These are phyloP conservation scores for Clunio marinus DNA, from an alignment of 2,888 invertebrate species.

Conservation along the genomic window DNA sequence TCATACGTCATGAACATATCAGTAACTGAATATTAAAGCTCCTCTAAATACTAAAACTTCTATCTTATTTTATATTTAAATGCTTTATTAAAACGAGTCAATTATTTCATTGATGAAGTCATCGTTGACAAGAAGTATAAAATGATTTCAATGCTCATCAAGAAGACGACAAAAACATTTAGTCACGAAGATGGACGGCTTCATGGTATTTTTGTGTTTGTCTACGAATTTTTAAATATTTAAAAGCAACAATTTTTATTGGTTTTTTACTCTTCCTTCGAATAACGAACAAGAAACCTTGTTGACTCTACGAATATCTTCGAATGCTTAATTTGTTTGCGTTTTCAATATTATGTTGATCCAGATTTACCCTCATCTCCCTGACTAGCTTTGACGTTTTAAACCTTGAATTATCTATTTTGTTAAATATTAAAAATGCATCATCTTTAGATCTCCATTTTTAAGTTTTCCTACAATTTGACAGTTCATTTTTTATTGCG, in stretches of 20 bases:
- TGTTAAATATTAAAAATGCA: too few relatives aligned
- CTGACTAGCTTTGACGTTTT: too few relatives aligned
- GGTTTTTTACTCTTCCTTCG: conserved; percentile 6
- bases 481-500: too few relatives aligned
- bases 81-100: background rate
- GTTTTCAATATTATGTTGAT: conserved; percentile 30
- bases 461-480: too few relatives aligned
- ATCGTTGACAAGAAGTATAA: background rate
- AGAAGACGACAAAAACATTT: background rate
- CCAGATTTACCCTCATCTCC: too few relatives aligned
- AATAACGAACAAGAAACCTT: conserved; percentile 29
- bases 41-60: too few relatives aligned
- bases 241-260: conserved; percentile 32
- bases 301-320: conserved; percentile 31
- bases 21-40: too few relatives aligned
- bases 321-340: conserved; percentile 33
- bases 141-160: conserved; percentile 11
- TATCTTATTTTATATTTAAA: background rate
- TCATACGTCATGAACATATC: too few relatives aligned
- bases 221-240: conserved; percentile 37
- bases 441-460: too few relatives aligned
- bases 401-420: too few relatives aligned
- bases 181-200: background rate
- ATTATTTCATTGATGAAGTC: conserved; percentile 9
- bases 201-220: conserved; percentile 24